Percentiles rank a stretch among this genome's conserved stretches.
Conservation (phyloP, 2,888 invertebrate genomes). For the Lasioglossum calceatum region DNA sequence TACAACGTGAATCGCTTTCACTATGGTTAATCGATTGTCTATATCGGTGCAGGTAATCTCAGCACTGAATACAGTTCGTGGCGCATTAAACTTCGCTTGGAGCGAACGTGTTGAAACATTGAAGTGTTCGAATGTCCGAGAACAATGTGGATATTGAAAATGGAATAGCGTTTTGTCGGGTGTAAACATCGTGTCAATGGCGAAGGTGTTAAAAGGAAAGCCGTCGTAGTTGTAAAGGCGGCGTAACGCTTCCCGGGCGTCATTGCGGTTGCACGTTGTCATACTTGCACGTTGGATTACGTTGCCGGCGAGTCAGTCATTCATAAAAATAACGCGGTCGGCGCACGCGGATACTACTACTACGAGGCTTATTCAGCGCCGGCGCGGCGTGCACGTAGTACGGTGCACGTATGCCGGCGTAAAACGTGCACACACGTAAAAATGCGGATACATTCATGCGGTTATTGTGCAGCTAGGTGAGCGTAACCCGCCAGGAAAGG, state of each 20-base stretch:
- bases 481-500: slow-evolving; percentile 49
- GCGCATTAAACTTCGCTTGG: background rate
- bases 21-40: slow-evolving; percentile 6
- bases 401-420: slow-evolving; percentile 65
- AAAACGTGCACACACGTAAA: slow-evolving; percentile 56
- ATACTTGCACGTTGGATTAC: slow-evolving; percentile 70
- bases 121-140: background rate
- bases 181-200: background rate
- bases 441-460: slow-evolving; percentile 52
- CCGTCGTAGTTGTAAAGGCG: background rate
- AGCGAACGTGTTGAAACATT: too few relatives aligned
- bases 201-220: background rate
- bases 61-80: background rate
- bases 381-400: slow-evolving; percentile 60
- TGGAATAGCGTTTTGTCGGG: background rate
- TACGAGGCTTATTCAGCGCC: slow-evolving; percentile 53
- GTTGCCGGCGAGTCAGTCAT: slow-evolving; percentile 79
- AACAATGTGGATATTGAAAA: background rate
- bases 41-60: background rate
- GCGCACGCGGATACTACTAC: slow-evolving; percentile 68
- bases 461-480: slow-evolving; percentile 49
- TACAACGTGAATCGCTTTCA: slow-evolving; percentile 5
- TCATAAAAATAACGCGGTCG: slow-evolving; percentile 82
- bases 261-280: slow-evolving; percentile 49
- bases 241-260: slow-evolving; percentile 25